These are phyloP conservation scores for Caenorhabditis sinica DNA, from an alignment of 2,888 invertebrate species.

Conservation along the genomic window DNA sequence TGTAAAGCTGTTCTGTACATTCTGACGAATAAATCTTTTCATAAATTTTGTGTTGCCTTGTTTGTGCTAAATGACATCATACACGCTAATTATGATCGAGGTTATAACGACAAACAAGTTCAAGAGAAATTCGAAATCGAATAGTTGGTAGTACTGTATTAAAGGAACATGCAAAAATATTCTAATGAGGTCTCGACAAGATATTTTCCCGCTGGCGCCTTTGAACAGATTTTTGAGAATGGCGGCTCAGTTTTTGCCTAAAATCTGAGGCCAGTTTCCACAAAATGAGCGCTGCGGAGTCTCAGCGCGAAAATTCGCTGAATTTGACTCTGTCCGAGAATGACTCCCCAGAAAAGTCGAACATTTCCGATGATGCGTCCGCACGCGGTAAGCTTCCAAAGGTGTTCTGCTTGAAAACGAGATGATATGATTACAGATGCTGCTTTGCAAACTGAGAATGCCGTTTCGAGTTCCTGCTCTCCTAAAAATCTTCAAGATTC, in stretches of 20 bases:
- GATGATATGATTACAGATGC: not conserved
- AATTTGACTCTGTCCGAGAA: not conserved
- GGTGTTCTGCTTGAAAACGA: not conserved
- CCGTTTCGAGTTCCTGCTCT: not conserved
- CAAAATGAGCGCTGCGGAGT: slow-evolving; percentile 7
- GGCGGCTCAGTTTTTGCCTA: not conserved
- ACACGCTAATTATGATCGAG: too few relatives aligned
- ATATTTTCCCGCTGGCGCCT: slow-evolving; percentile 10
- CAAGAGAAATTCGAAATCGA: not conserved
- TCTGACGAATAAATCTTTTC: not conserved
- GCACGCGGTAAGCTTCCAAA: slow-evolving; percentile 2
- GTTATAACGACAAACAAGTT: not conserved
- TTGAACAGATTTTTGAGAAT: not conserved
- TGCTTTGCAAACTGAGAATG: not conserved
- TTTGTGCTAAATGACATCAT: too few relatives aligned
- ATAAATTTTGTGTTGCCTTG: not conserved
- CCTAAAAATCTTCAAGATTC: slow-evolving; percentile 2
- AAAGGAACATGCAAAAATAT: slow-evolving; percentile 8
- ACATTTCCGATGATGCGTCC: not conserved
- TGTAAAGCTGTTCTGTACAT: slow-evolving; percentile 44
- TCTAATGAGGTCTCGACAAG: not conserved
- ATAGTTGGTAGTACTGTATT: not conserved
- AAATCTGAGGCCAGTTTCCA: not conserved
- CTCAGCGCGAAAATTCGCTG: slow-evolving; percentile 12
- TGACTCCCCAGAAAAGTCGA: not conserved